Base-by-base conservation (phyloP, 2,888 invertebrate genomes). In the Palloptera scutellata region DNA sequence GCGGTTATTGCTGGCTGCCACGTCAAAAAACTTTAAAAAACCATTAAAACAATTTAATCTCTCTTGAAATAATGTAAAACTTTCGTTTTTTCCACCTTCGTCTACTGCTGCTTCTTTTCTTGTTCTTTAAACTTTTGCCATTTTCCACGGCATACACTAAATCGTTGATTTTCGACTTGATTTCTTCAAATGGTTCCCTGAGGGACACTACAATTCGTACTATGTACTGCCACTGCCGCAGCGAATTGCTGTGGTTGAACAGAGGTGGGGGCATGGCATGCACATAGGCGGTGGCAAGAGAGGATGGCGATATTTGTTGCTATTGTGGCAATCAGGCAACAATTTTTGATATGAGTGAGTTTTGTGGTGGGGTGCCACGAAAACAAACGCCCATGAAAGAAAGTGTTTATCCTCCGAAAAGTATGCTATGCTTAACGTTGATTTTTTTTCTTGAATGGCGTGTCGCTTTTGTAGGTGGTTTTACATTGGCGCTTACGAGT, bases 11-110 rank as follows among this genome's bases (percentile, higher is more conserved):
- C 40, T 57, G 19, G 54, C 42, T 76, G 77, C 76, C 48, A 59
- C 61, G 68, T 70, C 66, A 54, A 65, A 69, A 72, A 71, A 75
- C 74, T 74, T 75, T 72, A 71, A 81, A 81, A 81, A 81, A 78
- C 83, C 82, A 83, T 83, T 83, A 83, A 83, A 82, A 83, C 82
- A 82, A 83, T 83, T 83, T 83, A 83, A 83, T 82, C 81, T 79
- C 80, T 81, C 82, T 83, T 78, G 79, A 81, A 81, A 74, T 75
- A 72, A 73, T 74, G 72, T 67, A 70, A 75, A 76, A 76, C 73
- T 76, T 76, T 76, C 71, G 62, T 66, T 70, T 70, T 72, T 72
- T 68, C 69, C 67, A 61, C 57, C 58, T 64, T 59, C 51, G n/a
- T n/a, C n/a, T n/a, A n/a, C n/a, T n/a, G n/a, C n/a, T 30, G 6